Percentiles rank a stretch among this genome's conserved stretches.
Evolutionary conservation across 2,113 vertebrate species (phyloP).

Genomic region (Pyrgilauda ruficollis): DNA sequence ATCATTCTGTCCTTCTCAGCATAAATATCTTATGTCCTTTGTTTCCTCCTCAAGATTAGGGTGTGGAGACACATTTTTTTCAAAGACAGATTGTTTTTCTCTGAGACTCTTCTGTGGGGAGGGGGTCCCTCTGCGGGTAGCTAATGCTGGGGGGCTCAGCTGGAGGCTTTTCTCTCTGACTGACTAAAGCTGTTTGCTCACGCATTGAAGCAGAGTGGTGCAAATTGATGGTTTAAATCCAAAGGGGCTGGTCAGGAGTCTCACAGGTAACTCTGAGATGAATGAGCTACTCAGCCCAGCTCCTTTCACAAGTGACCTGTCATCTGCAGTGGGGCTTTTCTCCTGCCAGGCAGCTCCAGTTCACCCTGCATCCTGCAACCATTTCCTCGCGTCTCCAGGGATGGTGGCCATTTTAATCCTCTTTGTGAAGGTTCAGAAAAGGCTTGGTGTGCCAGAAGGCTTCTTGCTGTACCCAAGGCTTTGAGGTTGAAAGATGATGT

Average conservation of each 20-base stretch:
- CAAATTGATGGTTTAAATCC: background rate
- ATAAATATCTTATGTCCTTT: background rate
- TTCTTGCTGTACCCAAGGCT: background rate
- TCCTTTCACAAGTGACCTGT: background rate
- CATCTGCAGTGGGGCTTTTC: background rate
- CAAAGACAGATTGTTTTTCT: background rate
- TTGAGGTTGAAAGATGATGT: background rate
- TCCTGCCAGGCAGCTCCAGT: background rate
- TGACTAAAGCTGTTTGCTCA: background rate
- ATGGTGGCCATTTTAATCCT: background rate
- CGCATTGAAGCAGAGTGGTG: background rate
- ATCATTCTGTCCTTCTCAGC: background rate
- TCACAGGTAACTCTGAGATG: background rate
- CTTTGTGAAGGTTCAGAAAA: background rate
- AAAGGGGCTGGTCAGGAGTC: background rate
- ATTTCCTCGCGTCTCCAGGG: background rate
- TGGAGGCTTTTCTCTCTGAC: background rate
- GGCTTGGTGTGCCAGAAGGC: background rate
- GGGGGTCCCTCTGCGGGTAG: background rate
- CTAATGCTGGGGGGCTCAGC: background rate
- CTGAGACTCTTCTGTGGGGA: background rate
- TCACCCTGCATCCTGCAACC: background rate
- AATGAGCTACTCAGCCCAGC: background rate
- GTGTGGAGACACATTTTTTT: background rate
- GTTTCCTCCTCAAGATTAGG: background rate